Evolutionary conservation across 2,113 vertebrate genomes (phyloP).

Genomic region (Perognathus longimembris): DNA sequence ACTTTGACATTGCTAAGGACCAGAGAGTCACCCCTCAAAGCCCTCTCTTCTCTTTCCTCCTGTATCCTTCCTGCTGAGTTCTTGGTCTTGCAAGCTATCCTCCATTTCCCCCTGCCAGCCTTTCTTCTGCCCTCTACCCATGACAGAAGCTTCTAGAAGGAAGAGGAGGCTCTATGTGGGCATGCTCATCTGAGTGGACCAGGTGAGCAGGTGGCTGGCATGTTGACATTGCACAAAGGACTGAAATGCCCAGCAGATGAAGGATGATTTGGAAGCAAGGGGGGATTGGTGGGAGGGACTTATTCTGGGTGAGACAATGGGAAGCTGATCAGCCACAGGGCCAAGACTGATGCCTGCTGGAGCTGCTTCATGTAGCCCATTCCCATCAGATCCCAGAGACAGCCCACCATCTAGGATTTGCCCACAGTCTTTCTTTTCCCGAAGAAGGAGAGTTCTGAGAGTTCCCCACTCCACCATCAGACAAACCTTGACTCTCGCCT

Average conservation of each 20-base stretch:
- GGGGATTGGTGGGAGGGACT: neutral
- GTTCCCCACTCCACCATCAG: neutral
- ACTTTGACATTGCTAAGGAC: neutral
- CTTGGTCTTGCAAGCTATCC: neutral
- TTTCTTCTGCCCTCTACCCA: neutral
- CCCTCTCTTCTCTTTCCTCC: neutral
- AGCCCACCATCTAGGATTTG: accelerated
- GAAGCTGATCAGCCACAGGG: no score
- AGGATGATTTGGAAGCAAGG: neutral
- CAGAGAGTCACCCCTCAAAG: neutral
- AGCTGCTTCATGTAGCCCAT: neutral
- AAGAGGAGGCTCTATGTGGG: neutral
- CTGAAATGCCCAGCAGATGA: neutral
- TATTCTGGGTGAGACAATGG: neutral
- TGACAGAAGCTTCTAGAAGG: neutral
- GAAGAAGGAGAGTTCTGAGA: neutral
- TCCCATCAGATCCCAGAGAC: neutral
- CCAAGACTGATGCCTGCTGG: neutral
- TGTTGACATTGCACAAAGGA: neutral
- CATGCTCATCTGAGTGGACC: no score
- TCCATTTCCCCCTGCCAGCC: neutral
- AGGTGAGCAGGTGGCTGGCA: neutral
- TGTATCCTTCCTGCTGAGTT: accelerated
- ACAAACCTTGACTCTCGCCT: neutral
- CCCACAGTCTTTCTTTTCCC: neutral